Evolutionary conservation across 2,888 invertebrate species (phyloP), one percentile per base, ranked within the genome.

Genomic region (Nephrotoma flavescens): DNA sequence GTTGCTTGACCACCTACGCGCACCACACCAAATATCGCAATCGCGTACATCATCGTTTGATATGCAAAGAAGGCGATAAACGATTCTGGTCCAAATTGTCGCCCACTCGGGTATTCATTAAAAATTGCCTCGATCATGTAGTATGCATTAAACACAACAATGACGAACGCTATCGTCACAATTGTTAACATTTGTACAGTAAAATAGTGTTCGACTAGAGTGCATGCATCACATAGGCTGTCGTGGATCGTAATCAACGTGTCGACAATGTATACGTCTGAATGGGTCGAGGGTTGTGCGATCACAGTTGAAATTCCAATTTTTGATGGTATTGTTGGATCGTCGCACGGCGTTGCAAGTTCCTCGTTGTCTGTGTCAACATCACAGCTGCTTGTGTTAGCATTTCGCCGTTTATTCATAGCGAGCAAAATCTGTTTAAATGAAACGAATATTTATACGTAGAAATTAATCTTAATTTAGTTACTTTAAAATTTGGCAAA

Each of bases 71-170:
- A 91, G 7, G 90, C 89, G 85, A 91, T 90, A 86, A 91, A 91
- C 85, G 91, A 91, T 83, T 90, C 90, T 0, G 90, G 89, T 86
- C 90, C 91, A 44, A 90, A 89, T 45, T 89, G 87, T 85, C 90
- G 89, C 86, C 91, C 91, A 86, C 90, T 88, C 0, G 90, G 89
- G 42, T 90, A 90, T 6, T 90, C 90, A 87, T 89, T 90, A n/a
- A 91, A 84, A 87, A 86, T 31, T 41, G 86, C 91, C 19, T 91
- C 91, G 86, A 91, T 87, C 83, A 91, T 90, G 86, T 91, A 91
- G 87, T 91, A 91, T 85, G 89, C 90, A 87, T 91, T 91, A 19
- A 91, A 91, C 2, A 91, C 88, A 87, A 91, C 91, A 41, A 91
- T 91, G 0, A 91, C 86, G 87, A 91, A 91, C 0, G 91, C 91